Evolutionary conservation across 2,113 vertebrate species (phyloP), one percentile per base, ranked within the genome.

Genomic region (Lagopus muta): DNA sequence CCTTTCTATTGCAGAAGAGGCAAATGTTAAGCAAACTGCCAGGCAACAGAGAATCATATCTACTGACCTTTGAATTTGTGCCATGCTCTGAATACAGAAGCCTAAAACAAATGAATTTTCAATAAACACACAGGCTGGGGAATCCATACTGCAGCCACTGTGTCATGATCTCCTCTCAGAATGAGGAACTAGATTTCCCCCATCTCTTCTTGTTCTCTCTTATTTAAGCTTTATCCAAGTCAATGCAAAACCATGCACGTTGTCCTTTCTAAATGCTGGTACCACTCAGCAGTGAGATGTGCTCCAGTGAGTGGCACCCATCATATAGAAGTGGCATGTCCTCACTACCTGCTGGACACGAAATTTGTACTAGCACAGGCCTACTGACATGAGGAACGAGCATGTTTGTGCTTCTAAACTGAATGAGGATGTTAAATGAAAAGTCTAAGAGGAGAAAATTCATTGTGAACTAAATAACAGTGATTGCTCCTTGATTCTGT

Each of bases 1-100:
- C n/a, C 38, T 43, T 72, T 71, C 28, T 5, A 86, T 91, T 88
- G 50, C 40, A 70, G 50, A 94, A 88, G n/a, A 93, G 54, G 70
- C 11, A 47, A 88, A 88, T 77, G 32, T 50, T 74, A 69, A 27
- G 40, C 10, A 50, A 80, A 67, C 72, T 40, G 22, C 38, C 47
- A 81, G 30, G 52, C 47, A 77, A 36, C 13, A 62, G 75, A 90
- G 88, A 81, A 93, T 65, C n/a, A 36, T 60, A 71, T 71, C 52
- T 2, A 1, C 52, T 82, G 65, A 30, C 36, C 85, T 89, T 71
- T 79, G 57, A 83, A 74, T 80, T 83, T 12, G 25, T 85, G 38
- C 71, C 4, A 19, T 43, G 58, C 89, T 88, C 67, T 77, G 58
- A 91, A 88, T 77, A 47, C 20, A 48, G 38, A 70, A 86, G 73